phyloP scores from a whole-genome alignment of 1,140 invertebrate genomes.

The Pomacea maculata region DNA sequence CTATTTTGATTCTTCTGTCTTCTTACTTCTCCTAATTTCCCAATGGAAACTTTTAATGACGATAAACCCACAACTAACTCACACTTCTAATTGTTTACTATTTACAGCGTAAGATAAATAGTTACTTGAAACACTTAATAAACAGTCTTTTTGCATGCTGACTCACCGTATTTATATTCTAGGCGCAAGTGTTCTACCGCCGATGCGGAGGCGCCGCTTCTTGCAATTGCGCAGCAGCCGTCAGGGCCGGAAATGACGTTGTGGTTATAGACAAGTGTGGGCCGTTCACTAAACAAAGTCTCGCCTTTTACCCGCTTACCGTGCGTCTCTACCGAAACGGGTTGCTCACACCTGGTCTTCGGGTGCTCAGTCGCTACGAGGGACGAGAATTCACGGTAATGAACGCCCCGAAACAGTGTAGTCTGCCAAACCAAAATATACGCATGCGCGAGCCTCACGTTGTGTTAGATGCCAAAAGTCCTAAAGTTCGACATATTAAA shows the following conservation, averaged over 20 bases:
- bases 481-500: too few species aligned
- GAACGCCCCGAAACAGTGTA: not conserved
- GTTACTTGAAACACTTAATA: not conserved
- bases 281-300: slow-evolving; percentile 3
- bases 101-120: not conserved
- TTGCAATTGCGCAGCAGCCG: slow-evolving; percentile 60
- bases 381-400: slow-evolving; percentile 43
- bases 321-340: slow-evolving; percentile 45
- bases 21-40: too few species aligned
- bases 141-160: not conserved
- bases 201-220: slow-evolving; percentile 39
- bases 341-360: slow-evolving; percentile 41
- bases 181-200: slow-evolving; percentile 43
- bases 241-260: slow-evolving; percentile 55
- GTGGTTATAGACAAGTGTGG: slow-evolving; percentile 58
- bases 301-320: slow-evolving; percentile 42
- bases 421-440: too few species aligned
- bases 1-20: too few species aligned
- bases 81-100: not conserved
- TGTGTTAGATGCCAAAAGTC: too few species aligned
- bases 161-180: not conserved
- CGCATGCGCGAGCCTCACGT: too few species aligned
- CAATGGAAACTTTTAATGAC: too few species aligned
- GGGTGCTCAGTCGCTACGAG: slow-evolving; percentile 38
- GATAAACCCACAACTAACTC: too few species aligned